These are phyloP conservation scores for Nylanderia fulva DNA, from an alignment of 1,140 invertebrate genomes.

Conservation along the genomic window DNA sequence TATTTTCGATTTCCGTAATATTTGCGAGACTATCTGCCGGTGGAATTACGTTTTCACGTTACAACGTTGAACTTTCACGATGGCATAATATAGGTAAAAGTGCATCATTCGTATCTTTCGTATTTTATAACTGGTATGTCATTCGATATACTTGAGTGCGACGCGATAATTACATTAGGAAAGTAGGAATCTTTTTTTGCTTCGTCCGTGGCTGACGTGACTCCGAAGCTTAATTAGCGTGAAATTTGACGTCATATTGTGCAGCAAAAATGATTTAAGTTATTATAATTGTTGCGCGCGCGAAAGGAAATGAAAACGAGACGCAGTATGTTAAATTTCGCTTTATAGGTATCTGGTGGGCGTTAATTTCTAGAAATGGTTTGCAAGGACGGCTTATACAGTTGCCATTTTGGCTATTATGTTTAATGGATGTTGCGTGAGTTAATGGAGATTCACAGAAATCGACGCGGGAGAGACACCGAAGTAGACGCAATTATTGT, in stretches of 20 bases:
- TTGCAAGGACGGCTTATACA: constrained; percentile 45
- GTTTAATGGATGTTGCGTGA: constrained; percentile 59
- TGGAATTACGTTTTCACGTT: neutral
- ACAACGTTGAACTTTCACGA: constrained; percentile 40
- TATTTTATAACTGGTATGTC: constrained; percentile 21
- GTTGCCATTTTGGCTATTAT: constrained; percentile 59
- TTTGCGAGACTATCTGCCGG: neutral
- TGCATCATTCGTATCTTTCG: neutral
- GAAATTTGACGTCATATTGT: constrained; percentile 30
- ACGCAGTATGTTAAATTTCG: neutral
- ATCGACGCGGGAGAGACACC: constrained; percentile 16
- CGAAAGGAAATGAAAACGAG: constrained; percentile 26
- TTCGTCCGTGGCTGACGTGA: neutral
- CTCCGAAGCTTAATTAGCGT: constrained; percentile 39
- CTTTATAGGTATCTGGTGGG: constrained; percentile 27
- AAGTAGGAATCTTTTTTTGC: constrained; percentile 27
- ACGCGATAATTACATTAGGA: constrained; percentile 30
- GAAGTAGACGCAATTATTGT: neutral
- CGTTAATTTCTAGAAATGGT: constrained; percentile 50
- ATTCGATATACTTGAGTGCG: constrained; percentile 15
- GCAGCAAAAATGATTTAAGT: constrained; percentile 27
- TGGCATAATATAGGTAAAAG: constrained; percentile 26
- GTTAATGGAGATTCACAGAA: constrained; percentile 53
- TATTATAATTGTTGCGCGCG: neutral
- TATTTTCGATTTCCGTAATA: constrained; percentile 3